These are phyloP conservation scores for Zapornia atra DNA, from an alignment of 2,113 vertebrate species.

Conservation along the genomic window DNA sequence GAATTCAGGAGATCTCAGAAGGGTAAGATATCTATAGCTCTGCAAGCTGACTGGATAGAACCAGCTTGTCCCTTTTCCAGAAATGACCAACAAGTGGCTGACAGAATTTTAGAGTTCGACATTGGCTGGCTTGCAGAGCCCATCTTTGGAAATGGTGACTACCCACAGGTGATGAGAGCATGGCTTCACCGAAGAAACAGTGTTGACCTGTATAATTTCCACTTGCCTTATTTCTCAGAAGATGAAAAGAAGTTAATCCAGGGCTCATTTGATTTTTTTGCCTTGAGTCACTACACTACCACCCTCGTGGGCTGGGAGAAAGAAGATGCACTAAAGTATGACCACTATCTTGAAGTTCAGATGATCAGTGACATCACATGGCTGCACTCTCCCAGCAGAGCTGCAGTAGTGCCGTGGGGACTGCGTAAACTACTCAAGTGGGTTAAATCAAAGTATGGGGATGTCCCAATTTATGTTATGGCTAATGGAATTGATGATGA, in stretches of 20 bases:
- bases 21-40: slow-evolving; percentile 87
- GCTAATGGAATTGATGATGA: slow-evolving; percentile 90
- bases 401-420: slow-evolving; percentile 92
- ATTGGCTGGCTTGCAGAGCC: slow-evolving; percentile 94
- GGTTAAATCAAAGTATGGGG: slow-evolving; percentile 84
- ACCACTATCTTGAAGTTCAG: slow-evolving; percentile 85
- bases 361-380: slow-evolving; percentile 91
- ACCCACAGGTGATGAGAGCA: slow-evolving; percentile 87
- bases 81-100: slow-evolving; percentile 85
- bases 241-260: slow-evolving; percentile 82
- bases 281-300: slow-evolving; percentile 92
- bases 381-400: slow-evolving; percentile 76
- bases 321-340: slow-evolving; percentile 86
- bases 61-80: slow-evolving; percentile 90
- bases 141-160: slow-evolving; percentile 91
- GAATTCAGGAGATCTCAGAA: slow-evolving; percentile 85
- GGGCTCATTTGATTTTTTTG: slow-evolving; percentile 94
- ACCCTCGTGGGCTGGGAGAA: slow-evolving; percentile 88
- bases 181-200: slow-evolving; percentile 86
- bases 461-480: slow-evolving; percentile 88
- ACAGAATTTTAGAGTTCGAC: slow-evolving; percentile 88
- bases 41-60: slow-evolving; percentile 94
- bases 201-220: slow-evolving; percentile 76
- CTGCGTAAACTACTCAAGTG: slow-evolving; percentile 85
- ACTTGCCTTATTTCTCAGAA: slow-evolving; percentile 89